Percentiles rank a stretch among this genome's conserved stretches.
phyloP scores from a whole-genome alignment of 2,113 vertebrate genomes.

The Pelecanoides urinatrix region DNA sequence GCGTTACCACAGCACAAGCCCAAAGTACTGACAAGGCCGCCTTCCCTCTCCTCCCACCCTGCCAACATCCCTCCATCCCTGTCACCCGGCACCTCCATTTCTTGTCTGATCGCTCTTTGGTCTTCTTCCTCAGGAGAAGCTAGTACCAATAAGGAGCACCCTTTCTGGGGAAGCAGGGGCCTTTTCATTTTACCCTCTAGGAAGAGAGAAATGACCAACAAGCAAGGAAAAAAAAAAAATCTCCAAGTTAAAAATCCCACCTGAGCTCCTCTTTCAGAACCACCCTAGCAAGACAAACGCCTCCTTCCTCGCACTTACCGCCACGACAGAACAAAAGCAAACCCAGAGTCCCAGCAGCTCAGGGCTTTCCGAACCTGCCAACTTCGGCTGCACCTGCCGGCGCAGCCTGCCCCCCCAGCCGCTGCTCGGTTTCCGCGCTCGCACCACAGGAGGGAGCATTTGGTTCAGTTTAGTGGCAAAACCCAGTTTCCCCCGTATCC shows the following conservation, averaged over 20 bases:
- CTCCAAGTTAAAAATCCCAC: background rate
- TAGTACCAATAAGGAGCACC: background rate
- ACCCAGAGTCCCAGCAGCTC: background rate
- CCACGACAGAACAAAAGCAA: background rate
- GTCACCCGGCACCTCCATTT: background rate
- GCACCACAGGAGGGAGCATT: constrained; percentile 33
- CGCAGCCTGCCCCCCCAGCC: fast-evolving
- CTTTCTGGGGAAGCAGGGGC: fast-evolving
- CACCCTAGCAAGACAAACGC: background rate
- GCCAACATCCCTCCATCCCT: background rate
- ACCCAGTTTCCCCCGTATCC: fast-evolving
- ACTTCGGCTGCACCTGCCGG: background rate
- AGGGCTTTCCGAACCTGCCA: background rate
- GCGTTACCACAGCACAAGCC: too few species aligned
- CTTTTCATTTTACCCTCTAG: background rate
- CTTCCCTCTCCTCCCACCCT: background rate
- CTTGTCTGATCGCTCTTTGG: fast-evolving
- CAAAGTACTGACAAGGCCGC: background rate
- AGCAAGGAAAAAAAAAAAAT: background rate
- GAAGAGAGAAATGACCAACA: background rate
- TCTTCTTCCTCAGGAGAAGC: background rate
- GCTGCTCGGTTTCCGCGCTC: background rate
- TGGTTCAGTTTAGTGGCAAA: background rate
- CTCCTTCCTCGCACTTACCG: fast-evolving
- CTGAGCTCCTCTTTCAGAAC: background rate